Conservation (phyloP, 2,113 vertebrate genomes). For the Aptenodytes forsteri region DNA sequence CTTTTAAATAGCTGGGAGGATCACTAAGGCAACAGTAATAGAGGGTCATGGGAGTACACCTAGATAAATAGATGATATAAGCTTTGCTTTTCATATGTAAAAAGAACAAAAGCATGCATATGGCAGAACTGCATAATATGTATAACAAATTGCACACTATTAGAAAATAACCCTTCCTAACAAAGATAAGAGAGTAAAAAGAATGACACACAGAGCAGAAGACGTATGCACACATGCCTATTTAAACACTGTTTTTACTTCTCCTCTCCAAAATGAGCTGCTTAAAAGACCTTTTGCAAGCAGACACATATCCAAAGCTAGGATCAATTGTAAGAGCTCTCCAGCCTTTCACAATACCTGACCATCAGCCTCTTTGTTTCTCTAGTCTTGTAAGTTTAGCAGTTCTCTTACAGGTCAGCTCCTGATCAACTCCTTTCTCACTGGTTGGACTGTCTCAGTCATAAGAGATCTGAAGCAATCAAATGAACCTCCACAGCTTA, state of each 20-base stretch:
- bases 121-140: neutral
- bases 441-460: neutral
- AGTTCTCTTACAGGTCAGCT: neutral
- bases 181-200: neutral
- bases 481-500: slow-evolving; percentile 22
- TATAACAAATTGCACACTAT: neutral
- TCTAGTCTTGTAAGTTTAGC: neutral
- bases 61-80: neutral
- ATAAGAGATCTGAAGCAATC: neutral
- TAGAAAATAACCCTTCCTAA: neutral
- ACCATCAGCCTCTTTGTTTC: neutral
- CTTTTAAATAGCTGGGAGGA: slow-evolving; percentile 5
- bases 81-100: neutral
- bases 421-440: neutral
- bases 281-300: neutral
- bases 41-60: neutral
- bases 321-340: neutral
- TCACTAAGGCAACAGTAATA: slow-evolving; percentile 39
- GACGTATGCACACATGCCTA: neutral
- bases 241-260: neutral
- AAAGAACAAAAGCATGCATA: neutral
- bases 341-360: neutral
- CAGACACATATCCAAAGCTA: neutral
- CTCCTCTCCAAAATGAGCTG: neutral
- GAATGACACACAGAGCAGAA: neutral